Evolutionary conservation across 2,113 vertebrate genomes (phyloP).

Genomic region (Piprites chloris): DNA sequence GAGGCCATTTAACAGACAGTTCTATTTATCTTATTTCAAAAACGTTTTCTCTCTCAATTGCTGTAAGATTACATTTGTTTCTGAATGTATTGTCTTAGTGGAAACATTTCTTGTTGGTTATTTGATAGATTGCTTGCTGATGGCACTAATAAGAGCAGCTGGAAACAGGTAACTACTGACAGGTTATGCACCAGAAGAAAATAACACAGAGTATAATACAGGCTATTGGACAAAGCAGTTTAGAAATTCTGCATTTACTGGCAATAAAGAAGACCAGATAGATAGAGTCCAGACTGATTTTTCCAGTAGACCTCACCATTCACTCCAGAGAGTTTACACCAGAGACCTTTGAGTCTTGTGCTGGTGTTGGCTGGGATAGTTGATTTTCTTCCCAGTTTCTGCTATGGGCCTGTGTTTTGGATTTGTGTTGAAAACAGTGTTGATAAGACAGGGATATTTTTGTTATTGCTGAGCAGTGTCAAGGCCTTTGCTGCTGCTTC

Average conservation of each 20-base stretch:
- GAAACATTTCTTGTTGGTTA: background rate
- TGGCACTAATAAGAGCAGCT: background rate
- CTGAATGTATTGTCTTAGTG: background rate
- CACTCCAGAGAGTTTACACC: background rate
- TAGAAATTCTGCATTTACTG: background rate
- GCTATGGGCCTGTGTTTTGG: rapidly evolving
- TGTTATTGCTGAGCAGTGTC: background rate
- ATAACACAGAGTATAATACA: rapidly evolving
- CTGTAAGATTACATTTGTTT: background rate
- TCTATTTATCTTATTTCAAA: background rate
- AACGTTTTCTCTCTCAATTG: background rate
- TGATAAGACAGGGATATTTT: background rate
- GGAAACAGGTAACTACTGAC: background rate
- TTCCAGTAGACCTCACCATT: background rate
- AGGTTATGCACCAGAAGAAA: background rate
- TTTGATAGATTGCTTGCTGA: background rate
- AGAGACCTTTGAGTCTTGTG: background rate
- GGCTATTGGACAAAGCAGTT: background rate
- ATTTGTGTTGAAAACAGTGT: background rate
- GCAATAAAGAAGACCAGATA: background rate
- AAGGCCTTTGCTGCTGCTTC: background rate
- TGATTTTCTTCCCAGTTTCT: background rate
- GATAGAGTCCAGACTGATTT: background rate
- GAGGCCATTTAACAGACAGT: background rate
- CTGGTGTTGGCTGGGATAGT: background rate